phyloP scores from a whole-genome alignment of 2,888 invertebrate species.

The Lasioglossum leucozonium region DNA sequence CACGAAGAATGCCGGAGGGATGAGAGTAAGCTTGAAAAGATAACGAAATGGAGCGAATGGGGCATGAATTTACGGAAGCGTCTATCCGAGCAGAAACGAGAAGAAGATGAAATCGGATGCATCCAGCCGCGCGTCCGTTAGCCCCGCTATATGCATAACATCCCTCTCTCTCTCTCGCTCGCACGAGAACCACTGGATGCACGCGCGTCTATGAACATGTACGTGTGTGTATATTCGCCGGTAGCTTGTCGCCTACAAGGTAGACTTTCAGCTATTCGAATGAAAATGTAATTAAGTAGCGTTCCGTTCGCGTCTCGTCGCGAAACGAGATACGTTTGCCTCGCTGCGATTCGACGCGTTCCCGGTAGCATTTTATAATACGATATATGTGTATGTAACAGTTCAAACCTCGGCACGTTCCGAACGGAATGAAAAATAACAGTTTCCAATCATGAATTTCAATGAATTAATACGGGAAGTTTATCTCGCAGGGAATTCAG shows the following conservation, averaged over 20 bases:
- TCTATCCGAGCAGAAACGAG: conserved; percentile 52
- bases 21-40: conserved; percentile 24
- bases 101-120: conserved; percentile 53
- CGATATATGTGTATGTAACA: background rate
- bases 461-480: background rate
- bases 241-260: background rate
- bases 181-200: background rate
- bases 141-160: conserved; percentile 29
- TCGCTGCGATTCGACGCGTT: background rate
- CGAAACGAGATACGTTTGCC: background rate
- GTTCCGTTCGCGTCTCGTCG: background rate
- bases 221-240: background rate
- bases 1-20: background rate
- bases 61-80: conserved; percentile 54
- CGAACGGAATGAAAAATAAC: background rate
- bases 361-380: background rate
- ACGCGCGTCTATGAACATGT: background rate
- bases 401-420: background rate
- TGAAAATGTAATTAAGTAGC: conserved; percentile 26
- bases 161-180: too few relatives aligned
- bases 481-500: background rate
- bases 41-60: conserved; percentile 56
- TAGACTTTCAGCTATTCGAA: background rate
- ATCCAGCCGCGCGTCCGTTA: conserved; percentile 42
- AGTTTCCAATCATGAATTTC: background rate